phyloP scores from a whole-genome alignment of 2,888 invertebrate species.

The Asteroscopus sphinx region DNA sequence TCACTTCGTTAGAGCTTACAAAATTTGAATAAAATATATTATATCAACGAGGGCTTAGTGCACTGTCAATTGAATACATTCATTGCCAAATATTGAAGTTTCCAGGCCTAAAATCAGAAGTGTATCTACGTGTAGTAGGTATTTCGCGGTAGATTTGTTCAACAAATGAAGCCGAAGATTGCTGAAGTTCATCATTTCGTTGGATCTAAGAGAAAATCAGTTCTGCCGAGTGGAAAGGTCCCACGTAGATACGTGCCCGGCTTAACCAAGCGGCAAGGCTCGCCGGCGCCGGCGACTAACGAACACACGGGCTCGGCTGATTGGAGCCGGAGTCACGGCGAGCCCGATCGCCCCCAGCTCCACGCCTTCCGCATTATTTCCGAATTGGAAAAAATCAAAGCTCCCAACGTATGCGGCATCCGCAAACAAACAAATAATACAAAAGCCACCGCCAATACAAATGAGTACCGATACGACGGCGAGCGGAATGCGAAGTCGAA shows the following conservation, averaged over 20 bases:
- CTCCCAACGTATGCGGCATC: slow-evolving; percentile 84
- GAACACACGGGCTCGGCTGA: slow-evolving; percentile 79
- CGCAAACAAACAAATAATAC: slow-evolving; percentile 89
- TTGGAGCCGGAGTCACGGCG: slow-evolving; percentile 75
- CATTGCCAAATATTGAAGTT: slow-evolving; percentile 9
- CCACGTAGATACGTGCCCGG: slow-evolving; percentile 84
- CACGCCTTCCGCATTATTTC: slow-evolving; percentile 85
- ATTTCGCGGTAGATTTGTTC: slow-evolving; percentile 66
- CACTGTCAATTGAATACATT: not conserved
- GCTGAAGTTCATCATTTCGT: slow-evolving; percentile 78
- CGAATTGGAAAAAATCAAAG: slow-evolving; percentile 89
- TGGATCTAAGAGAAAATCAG: slow-evolving; percentile 85
- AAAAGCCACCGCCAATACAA: slow-evolving; percentile 85
- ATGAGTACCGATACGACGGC: slow-evolving; percentile 86
- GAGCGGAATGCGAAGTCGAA: slow-evolving; percentile 82
- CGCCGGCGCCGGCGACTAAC: slow-evolving; percentile 75
- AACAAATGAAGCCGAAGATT: slow-evolving; percentile 75
- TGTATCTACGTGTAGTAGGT: slow-evolving; percentile 35
- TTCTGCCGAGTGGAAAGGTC: slow-evolving; percentile 85
- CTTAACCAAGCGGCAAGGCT: slow-evolving; percentile 80
- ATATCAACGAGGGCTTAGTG: not conserved
- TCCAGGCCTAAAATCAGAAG: slow-evolving; percentile 31
- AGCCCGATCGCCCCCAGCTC: slow-evolving; percentile 78
- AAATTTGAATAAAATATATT: too few relatives aligned
- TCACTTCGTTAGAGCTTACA: too few relatives aligned